Evolutionary conservation across 2,113 vertebrate genomes (phyloP), one percentile per base, ranked within the genome.

Genomic region (Cervus canadensis): DNA sequence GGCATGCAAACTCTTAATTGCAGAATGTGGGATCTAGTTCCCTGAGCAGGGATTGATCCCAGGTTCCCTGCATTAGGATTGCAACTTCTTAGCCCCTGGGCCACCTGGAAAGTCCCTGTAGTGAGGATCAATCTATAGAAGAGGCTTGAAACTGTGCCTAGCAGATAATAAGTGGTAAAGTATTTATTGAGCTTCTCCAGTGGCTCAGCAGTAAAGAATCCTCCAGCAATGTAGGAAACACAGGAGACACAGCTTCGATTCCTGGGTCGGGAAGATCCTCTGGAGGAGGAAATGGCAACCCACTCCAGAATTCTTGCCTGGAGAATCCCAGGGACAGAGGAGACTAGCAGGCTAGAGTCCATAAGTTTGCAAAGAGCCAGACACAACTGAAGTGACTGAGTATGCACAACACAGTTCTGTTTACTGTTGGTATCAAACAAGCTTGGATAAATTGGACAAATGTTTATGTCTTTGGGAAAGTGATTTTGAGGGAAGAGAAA

Each of bases 191-290:
- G 17, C n/a, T 67, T 67, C n/a, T 36, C 64, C 64, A 67, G n/a
- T 67, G 36, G 10, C 21, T 74, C 67, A 74, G 21, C 9, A 40
- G 36, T 74, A 74, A 74, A 40, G 67, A 40, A 74, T 74, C 36
- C 36, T 74, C 36, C 36, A 3, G 5, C 36, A 40, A 25, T 40
- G 67, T 23, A 74, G 36, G 36, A 74, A 74, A 74, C 1, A 71
- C 67, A 40, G 19, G 19, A 40, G 67, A 23, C 10, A 40, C 1
- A 0, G n/a, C 19, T 71, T 40, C 0, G 0, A 40, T 74, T 5
- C 11, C 67, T 13, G 36, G 67, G 4, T 71, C 0, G 1, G n/a
- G n/a, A 71, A 71, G 64, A 36, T 71, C 3, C 30, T 9, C 64
- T 36, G 64, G 67, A 74, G 36, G n/a, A 40, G 67, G 67, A 74